These are phyloP conservation scores for Eolophus roseicapilla DNA, from an alignment of 2,113 vertebrate species.

Conservation along the genomic window DNA sequence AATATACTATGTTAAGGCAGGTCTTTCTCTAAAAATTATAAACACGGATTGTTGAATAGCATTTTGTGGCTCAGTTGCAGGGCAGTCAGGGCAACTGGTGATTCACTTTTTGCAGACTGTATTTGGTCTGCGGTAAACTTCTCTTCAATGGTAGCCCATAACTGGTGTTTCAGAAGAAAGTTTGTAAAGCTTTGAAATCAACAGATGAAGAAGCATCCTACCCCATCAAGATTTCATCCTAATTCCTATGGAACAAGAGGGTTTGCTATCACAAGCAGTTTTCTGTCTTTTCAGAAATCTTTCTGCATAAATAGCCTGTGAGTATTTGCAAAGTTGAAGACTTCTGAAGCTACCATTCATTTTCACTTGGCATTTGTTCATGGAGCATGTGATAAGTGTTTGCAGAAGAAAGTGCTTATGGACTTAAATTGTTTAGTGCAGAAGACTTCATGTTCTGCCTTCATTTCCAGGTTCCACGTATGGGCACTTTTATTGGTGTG, in stretches of 20 bases:
- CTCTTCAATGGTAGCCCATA: neutral
- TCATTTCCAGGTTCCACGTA: conserved; percentile 81
- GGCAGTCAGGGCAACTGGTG: neutral
- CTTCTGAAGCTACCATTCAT: neutral
- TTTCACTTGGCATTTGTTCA: neutral
- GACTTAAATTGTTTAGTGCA: neutral
- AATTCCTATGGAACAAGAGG: neutral
- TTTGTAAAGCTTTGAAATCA: neutral
- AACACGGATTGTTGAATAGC: neutral
- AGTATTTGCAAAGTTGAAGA: neutral
- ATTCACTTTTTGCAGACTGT: neutral
- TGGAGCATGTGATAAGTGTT: neutral
- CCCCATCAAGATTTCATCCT: neutral
- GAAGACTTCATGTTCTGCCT: neutral
- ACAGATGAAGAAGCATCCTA: neutral
- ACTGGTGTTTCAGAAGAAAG: neutral
- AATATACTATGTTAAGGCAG: neutral
- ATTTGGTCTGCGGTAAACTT: neutral
- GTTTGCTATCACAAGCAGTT: neutral
- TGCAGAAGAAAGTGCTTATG: neutral
- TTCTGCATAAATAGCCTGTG: neutral
- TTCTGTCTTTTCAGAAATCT: neutral
- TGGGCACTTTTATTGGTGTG: conserved; percentile 97
- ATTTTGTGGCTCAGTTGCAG: neutral
- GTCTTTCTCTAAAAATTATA: neutral